Conservation (phyloP, 2,888 invertebrate genomes). For the Lasioglossum calceatum region DNA sequence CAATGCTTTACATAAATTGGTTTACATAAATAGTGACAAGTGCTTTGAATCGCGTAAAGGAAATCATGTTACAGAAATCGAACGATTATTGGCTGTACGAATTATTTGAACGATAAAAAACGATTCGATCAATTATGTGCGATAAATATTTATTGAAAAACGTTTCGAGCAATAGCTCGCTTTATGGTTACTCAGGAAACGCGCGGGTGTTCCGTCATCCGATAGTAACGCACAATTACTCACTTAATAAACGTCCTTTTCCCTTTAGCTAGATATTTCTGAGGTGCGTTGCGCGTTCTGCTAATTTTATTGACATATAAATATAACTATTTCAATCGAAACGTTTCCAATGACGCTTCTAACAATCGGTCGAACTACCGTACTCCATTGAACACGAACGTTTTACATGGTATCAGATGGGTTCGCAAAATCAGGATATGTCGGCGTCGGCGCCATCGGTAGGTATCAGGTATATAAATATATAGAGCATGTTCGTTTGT, state of each 20-base stretch:
- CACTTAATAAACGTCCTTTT: slow-evolving; percentile 51
- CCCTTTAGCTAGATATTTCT: slow-evolving; percentile 25
- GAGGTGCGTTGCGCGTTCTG: slow-evolving; percentile 32
- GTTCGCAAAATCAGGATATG: slow-evolving; percentile 10
- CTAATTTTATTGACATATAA: slow-evolving; percentile 62
- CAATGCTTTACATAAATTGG: slow-evolving; percentile 3
- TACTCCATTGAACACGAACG: slow-evolving; percentile 60
- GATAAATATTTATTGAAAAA: slow-evolving; percentile 33
- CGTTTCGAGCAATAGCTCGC: slow-evolving; percentile 28
- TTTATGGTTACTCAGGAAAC: slow-evolving; percentile 66
- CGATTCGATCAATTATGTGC: neutral
- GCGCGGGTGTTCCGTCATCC: slow-evolving; percentile 34
- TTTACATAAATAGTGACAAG: slow-evolving; percentile 23
- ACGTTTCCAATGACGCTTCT: slow-evolving; percentile 68
- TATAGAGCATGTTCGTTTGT: slow-evolving; percentile 10
- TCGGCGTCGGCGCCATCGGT: slow-evolving; percentile 3
- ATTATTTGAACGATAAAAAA: neutral
- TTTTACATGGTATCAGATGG: slow-evolving; percentile 48
- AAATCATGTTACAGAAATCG: neutral
- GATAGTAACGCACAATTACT: slow-evolving; percentile 32
- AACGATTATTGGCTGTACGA: neutral
- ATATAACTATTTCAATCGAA: slow-evolving; percentile 57
- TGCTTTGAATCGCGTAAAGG: neutral
- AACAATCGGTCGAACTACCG: slow-evolving; percentile 62
- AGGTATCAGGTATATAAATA: too few relatives aligned